A percentile compares a stretch with the other conserved stretches of the same genome.
Evolutionary conservation across 1,140 invertebrate genomes (phyloP).

Genomic region (Trichoplusia ni): DNA sequence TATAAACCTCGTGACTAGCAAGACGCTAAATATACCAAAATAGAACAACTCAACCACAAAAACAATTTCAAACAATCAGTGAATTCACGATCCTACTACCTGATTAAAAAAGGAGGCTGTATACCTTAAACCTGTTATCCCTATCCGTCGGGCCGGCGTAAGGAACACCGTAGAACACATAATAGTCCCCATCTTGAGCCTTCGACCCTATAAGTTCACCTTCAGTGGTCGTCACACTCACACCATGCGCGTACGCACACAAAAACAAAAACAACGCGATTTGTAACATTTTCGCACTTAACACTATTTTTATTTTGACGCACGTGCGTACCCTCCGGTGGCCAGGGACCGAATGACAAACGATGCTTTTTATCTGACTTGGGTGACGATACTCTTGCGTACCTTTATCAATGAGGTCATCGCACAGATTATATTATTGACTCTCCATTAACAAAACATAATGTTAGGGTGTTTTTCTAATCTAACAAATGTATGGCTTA

Average conservation of each 20-base stretch:
- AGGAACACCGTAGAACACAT: conserved; percentile 59
- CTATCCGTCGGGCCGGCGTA: conserved; percentile 56
- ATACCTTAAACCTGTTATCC: conserved; percentile 67
- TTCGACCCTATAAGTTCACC: conserved; percentile 51
- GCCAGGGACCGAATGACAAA: not conserved
- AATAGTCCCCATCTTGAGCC: conserved; percentile 53
- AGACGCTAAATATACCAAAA: not conserved
- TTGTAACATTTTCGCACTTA: conserved; percentile 26
- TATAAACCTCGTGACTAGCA: too few species aligned
- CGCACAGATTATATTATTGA: conserved; percentile 19
- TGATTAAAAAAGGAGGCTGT: not conserved
- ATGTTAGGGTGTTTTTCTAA: too few species aligned
- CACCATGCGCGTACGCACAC: conserved; percentile 47
- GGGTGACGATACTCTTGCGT: not conserved
- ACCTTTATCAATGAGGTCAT: conserved; percentile 23
- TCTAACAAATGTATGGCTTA: too few species aligned
- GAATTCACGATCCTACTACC: not conserved
- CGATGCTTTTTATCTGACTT: not conserved
- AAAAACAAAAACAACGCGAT: conserved; percentile 41
- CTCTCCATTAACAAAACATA: too few species aligned
- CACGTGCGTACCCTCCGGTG: not conserved
- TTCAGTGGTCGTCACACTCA: conserved; percentile 57
- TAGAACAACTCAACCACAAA: not conserved
- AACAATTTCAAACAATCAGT: not conserved
- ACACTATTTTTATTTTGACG: not conserved